Evolutionary conservation across 1,140 invertebrate species (phyloP), one percentile per base, ranked within the genome.

Genomic region (Anastrepha ludens): DNA sequence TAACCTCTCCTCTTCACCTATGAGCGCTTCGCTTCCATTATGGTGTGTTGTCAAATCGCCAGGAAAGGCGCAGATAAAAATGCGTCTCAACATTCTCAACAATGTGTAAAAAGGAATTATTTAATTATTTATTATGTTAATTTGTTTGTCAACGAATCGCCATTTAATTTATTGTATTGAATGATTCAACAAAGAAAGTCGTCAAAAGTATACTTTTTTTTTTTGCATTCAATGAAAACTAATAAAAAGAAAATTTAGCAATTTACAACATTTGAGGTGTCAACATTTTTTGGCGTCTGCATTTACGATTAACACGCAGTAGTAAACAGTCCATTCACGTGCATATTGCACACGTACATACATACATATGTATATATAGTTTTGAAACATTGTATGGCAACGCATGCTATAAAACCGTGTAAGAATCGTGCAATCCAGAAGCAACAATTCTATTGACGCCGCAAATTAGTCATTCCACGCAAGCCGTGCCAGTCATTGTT

Each of bases 381-480:
- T 74, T 74, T 39, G 67, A 74, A 47, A 74, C 41, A 6, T 7
- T 74, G 6, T 74, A 39, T 39, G 64, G 4, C 67, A 74, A 4
- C 41, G 41, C 67, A 47, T 74, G 41, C 67, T n/a, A 47, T 44
- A 44, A 74, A 74, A 74, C 44, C 44, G 67, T 74, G 67, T 4
- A 74, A 74, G 29, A 29, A 39, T 67, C 13, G 67, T 47, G 3
- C 15, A 6, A 41, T 44, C 15, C 2, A 17, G 15, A 2, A 44
- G 41, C 39, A 74, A 74, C 67, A 74, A n/a, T 7, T 47, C 44
- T n/a, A n/a, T 62, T 17, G 60, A 62, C 17, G 44, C 0, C 67
- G 39, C 39, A 29, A 74, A 47, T 74, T 39, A 74, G 6, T 74
- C 67, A 74, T 41, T 11, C 4, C 41, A 17, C 4, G 9, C 41